These are phyloP conservation scores for Andrena bicolor DNA, from an alignment of 2,888 invertebrate genomes.

Conservation along the genomic window DNA sequence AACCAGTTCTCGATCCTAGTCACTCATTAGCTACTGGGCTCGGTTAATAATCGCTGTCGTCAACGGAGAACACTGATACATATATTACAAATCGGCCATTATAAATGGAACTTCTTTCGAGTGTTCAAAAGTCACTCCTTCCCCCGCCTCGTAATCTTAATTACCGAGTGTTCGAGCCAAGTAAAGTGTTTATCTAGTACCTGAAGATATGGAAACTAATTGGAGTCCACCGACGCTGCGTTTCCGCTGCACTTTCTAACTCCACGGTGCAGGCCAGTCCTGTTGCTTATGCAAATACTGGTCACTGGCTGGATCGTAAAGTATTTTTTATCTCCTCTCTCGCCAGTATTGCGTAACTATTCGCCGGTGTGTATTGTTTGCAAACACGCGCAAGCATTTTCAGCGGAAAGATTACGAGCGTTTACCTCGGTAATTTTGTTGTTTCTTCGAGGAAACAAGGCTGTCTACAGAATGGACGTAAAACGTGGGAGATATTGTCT, in stretches of 20 bases:
- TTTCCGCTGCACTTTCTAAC: slow-evolving; percentile 55
- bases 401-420: not conserved
- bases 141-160: not conserved
- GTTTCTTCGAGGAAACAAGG: no score
- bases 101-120: not conserved
- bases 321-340: not conserved
- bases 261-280: slow-evolving; percentile 28
- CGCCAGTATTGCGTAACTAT: not conserved
- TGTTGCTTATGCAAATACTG: slow-evolving; percentile 36
- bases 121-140: not conserved
- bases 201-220: slow-evolving; percentile 12
- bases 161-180: not conserved
- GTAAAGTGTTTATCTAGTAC: not conserved
- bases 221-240: slow-evolving; percentile 19
- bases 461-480: no score
- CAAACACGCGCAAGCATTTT: not conserved
- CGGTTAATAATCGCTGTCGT: no score
- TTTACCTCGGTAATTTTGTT: not conserved
- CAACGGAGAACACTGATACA: no score
- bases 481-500: no score
- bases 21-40: no score
- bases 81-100: no score
- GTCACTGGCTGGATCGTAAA: slow-evolving; percentile 8
- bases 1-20: slow-evolving; percentile 29
- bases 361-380: not conserved